Base-by-base conservation (phyloP, 2,888 invertebrate genomes). In the Drosophila eohydei region DNA sequence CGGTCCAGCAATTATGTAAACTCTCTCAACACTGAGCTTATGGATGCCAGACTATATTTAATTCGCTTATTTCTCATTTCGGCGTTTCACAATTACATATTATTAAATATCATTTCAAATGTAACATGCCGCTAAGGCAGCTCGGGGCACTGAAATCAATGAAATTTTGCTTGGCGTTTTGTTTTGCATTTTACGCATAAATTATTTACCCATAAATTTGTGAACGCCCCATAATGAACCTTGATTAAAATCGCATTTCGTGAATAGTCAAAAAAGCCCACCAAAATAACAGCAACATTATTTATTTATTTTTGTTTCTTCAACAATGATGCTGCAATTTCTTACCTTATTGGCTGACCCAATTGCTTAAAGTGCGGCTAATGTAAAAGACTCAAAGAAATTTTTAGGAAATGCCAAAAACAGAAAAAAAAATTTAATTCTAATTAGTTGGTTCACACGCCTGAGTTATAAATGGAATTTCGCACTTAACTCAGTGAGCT, bases 101-200 rank as follows among this genome's bases (percentile, higher is more conserved):
- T 79, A 81, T 85, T 83, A 79, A 79, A 81, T 74, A 79, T 88
- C 68, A 88, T 81, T 85, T 81, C 55, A 77, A 80, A 81, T 85
- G 73, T 69, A 63, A 64, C 64, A 77, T 63, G 74, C 74, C 76
- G 78, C 44, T 44, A 59, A 26, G 46, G 0, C 34, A 9, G 65
- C 66, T 61, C n/a, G 16, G 16, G 61, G 61, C 71, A 57, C n/a
- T 38, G 16, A 30, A 74, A 57, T 70, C 43, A 57, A 36, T 44
- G 59, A 63, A 44, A 62, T 58, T 44, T 55, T 55, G 14, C 40
- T 65, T 34, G 48, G 63, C 72, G 72, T 74, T 86, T 86, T 85
- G 80, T 58, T 75, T 88, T 70, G 79, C 79, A 76, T 83, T 83
- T 82, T 77, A 72, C 74, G 88, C 72, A 88, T 85, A 82, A 71